phyloP scores from a whole-genome alignment of 92 coral and sea anemone species.

The Plumapathes pennacea region DNA sequence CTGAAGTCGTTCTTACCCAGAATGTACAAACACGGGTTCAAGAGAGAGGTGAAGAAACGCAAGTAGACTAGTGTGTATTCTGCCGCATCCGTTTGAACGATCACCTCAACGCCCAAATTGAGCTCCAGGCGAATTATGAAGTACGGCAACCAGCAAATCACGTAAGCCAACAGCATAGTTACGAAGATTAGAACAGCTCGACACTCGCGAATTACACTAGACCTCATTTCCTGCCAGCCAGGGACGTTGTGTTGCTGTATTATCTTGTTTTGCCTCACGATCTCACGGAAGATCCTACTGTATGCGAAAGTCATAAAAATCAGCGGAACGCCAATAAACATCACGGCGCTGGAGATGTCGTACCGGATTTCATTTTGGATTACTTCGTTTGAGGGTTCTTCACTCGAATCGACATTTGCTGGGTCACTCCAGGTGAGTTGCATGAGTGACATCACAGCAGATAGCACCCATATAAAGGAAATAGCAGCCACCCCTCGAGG shows the following conservation, averaged over 20 bases:
- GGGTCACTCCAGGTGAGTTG: constrained; percentile 42
- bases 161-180: constrained; percentile 33
- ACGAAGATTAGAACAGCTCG: constrained; percentile 40
- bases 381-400: constrained; percentile 7
- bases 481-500: constrained; percentile 16
- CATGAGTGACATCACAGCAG: constrained; percentile 19
- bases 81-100: background rate
- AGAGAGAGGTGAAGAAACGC: constrained; percentile 61
- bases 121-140: constrained; percentile 22
- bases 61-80: constrained; percentile 32
- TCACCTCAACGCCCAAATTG: background rate
- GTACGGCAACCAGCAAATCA: constrained; percentile 49
- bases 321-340: constrained; percentile 33
- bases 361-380: constrained; percentile 27
- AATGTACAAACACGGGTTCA: constrained; percentile 75
- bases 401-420: constrained; percentile 20
- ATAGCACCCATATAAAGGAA: constrained; percentile 10
- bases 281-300: constrained; percentile 12
- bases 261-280: constrained; percentile 31
- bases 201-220: constrained; percentile 13
- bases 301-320: constrained; percentile 31
- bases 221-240: background rate
- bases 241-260: constrained; percentile 30
- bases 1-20: constrained; percentile 81
- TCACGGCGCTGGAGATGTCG: constrained; percentile 14